These are phyloP conservation scores for Telmatochromis sp. DNA, from an alignment of 2,113 vertebrate genomes.

Conservation along the genomic window DNA sequence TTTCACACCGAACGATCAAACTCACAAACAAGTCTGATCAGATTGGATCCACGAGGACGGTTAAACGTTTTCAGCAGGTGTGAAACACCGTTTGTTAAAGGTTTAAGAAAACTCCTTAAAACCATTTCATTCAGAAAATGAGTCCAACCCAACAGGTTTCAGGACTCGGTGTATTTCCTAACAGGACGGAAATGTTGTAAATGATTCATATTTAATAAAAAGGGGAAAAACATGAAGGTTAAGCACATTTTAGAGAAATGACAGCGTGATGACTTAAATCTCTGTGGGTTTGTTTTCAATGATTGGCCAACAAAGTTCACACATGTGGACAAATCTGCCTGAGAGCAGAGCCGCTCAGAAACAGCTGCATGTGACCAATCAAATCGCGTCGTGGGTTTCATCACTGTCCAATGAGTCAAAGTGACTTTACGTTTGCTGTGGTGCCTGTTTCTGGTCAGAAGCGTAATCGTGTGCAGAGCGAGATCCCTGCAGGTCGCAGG, in stretches of 20 bases:
- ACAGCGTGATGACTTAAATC: not conserved
- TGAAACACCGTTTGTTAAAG: not conserved
- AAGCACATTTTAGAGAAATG: not conserved
- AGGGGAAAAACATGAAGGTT: not conserved
- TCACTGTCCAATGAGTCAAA: not conserved
- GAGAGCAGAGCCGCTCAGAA: not conserved
- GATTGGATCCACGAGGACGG: not conserved
- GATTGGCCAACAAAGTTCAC: not conserved
- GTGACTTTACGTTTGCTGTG: not conserved
- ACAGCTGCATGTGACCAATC: slow-evolving; percentile 4
- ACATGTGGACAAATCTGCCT: slow-evolving; percentile 4
- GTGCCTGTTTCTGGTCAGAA: not conserved
- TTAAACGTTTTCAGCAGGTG: not conserved
- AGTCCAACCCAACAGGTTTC: not conserved
- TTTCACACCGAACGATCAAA: not conserved
- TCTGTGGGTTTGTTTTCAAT: not conserved
- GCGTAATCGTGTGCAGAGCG: not conserved
- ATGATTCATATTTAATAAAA: not conserved
- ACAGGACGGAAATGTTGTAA: not conserved
- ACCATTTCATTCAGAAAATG: not conserved
- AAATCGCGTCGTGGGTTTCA: not conserved
- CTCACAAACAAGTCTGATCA: not conserved
- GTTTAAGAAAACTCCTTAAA: not conserved
- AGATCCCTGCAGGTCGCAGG: not conserved
- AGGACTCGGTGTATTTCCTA: not conserved